Evolutionary conservation across 2,797 vertebrate genomes (phyloP).

Genomic region (Tenualosa thibaudeaui): DNA sequence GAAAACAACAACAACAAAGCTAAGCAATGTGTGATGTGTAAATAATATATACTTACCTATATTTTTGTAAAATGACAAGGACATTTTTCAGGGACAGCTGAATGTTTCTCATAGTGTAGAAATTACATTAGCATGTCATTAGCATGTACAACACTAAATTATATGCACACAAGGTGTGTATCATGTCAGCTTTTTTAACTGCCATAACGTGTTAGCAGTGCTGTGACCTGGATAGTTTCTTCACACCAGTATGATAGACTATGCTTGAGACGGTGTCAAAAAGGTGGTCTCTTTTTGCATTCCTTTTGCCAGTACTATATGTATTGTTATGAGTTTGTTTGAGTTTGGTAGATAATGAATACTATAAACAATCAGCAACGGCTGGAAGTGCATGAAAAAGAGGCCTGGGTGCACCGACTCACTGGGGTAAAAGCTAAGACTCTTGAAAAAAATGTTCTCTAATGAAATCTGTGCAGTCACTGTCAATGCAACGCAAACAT

Average conservation of each 20-base stretch:
- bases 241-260: background rate
- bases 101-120: constrained; percentile 3
- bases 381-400: background rate
- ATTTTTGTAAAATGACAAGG: background rate
- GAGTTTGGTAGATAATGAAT: background rate
- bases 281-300: background rate
- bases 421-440: background rate
- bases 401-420: background rate
- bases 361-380: background rate
- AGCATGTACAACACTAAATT: background rate
- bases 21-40: background rate
- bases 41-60: background rate
- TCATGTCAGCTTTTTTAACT: background rate
- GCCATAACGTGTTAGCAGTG: background rate
- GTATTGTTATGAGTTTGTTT: background rate
- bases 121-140: background rate
- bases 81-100: constrained; percentile 1
- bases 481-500: background rate
- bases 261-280: background rate
- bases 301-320: background rate
- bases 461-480: background rate
- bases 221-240: background rate
- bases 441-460: background rate
- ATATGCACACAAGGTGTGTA: background rate
- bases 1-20: background rate